Evolutionary conservation across 2,888 invertebrate genomes (phyloP), one percentile per base, ranked within the genome.

Genomic region (Lampropteryx suffumata): DNA sequence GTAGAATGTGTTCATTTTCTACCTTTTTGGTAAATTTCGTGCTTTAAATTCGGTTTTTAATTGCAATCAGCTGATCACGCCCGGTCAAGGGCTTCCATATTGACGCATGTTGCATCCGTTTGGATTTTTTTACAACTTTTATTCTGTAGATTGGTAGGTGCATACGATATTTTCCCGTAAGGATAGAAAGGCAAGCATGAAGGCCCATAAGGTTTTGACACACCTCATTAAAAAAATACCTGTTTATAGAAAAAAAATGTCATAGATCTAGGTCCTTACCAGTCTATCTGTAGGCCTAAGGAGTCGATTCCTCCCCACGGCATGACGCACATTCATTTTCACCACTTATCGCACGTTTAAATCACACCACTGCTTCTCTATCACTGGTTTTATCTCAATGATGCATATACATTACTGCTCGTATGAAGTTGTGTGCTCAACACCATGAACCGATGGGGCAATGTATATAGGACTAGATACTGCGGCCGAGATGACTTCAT

Each of bases 281-380:
- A 81, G 59, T 75, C 69, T 79, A 10, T 76, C 80, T 51, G 78
- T 61, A 1, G 69, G 73, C 32, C 80, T 70, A 63, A 73, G 74
- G 28, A 74, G 75, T 60, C 71, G 75, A 33, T 65, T 76, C 57
- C 83, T 71, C 28, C 77, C 74, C 40, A 84, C 78, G 0, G 74
- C 76, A 44, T 83, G 84, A 45, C 82, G 80, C 52, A 86, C 79
- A 55, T 85, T 85, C 85, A 87, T 85, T 65, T 57, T 55, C 56
- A 57, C 62, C 55, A 62, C 17, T 17, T 3, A 24, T 24, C 24
- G 7, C 76, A 78, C 81, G 79, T 80, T 77, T 62, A 69, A 73
- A 74, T 79, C 74, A 67, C 67, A 53, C 72, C 68, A 65, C 54
- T 49, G 72, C 61, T 69, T 59, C 67, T 55, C 65, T 54, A 60